phyloP scores from a whole-genome alignment of 2,113 vertebrate genomes.

The Laticauda laticaudata region DNA sequence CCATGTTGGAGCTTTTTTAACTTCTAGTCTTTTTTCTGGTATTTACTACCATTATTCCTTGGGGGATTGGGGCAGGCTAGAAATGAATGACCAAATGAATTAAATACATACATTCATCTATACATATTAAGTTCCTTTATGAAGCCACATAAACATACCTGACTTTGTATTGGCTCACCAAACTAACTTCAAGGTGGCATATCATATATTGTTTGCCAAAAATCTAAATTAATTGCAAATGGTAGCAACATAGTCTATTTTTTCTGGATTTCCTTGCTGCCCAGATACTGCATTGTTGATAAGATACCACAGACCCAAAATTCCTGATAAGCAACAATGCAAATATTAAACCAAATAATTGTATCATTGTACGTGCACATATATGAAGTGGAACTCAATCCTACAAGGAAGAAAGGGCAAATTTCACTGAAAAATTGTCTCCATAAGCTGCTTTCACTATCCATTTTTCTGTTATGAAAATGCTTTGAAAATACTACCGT shows the following conservation, averaged over 20 bases:
- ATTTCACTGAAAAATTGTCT: background rate
- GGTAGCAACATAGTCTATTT: background rate
- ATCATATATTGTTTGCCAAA: background rate
- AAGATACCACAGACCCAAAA: background rate
- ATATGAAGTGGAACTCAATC: background rate
- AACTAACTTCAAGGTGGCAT: background rate
- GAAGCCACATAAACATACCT: background rate
- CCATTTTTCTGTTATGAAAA: background rate
- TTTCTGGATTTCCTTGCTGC: background rate
- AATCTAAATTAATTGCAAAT: background rate
- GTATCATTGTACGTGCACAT: background rate
- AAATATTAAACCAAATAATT: background rate
- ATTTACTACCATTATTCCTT: background rate
- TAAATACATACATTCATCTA: background rate
- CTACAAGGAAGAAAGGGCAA: background rate
- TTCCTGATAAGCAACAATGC: background rate
- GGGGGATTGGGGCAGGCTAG: background rate
- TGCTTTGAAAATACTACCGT: background rate
- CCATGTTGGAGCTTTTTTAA: background rate
- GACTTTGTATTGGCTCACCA: background rate
- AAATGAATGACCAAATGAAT: background rate
- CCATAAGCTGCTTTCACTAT: background rate
- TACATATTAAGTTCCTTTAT: background rate
- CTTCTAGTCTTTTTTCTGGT: background rate
- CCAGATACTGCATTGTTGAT: background rate